These are phyloP conservation scores for Rhodeus uyekii DNA, from an alignment of 2,797 vertebrate genomes.

Conservation along the genomic window DNA sequence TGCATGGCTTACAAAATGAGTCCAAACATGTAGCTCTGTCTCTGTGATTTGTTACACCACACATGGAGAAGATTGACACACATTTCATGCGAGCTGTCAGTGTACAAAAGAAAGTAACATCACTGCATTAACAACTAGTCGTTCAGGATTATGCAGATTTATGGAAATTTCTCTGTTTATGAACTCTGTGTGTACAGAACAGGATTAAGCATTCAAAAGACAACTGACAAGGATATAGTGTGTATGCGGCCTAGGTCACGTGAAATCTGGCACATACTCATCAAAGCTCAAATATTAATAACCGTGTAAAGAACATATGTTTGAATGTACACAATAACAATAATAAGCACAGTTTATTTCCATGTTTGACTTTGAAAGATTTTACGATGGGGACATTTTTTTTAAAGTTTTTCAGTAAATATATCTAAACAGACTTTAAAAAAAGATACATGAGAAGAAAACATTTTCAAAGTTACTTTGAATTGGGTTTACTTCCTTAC, in stretches of 20 bases:
- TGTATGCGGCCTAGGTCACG: not conserved
- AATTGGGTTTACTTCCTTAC: too few relatives aligned
- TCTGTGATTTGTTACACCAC: slow-evolving; percentile 22
- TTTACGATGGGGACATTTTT: not conserved
- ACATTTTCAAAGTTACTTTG: too few relatives aligned
- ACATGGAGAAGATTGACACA: slow-evolving; percentile 18
- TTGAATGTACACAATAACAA: not conserved
- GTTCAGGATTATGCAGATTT: slow-evolving; percentile 24
- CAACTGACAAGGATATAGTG: not conserved
- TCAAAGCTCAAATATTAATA: not conserved
- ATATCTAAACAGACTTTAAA: not conserved
- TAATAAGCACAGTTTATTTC: not conserved
- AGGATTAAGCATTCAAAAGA: slow-evolving; percentile 2
- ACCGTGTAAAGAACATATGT: too few relatives aligned
- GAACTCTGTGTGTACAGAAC: not conserved
- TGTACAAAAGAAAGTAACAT: not conserved
- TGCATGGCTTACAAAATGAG: not conserved
- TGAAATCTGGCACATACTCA: not conserved
- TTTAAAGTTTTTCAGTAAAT: not conserved
- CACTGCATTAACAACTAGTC: slow-evolving; percentile 6
- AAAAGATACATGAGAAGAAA: not conserved
- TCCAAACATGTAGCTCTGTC: slow-evolving; percentile 15
- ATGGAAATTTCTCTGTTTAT: slow-evolving; percentile 6
- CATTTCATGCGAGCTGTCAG: not conserved
- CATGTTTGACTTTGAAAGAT: not conserved